Evolutionary conservation across 2,888 invertebrate genomes (phyloP).

Genomic region (Melanotus villosus): DNA sequence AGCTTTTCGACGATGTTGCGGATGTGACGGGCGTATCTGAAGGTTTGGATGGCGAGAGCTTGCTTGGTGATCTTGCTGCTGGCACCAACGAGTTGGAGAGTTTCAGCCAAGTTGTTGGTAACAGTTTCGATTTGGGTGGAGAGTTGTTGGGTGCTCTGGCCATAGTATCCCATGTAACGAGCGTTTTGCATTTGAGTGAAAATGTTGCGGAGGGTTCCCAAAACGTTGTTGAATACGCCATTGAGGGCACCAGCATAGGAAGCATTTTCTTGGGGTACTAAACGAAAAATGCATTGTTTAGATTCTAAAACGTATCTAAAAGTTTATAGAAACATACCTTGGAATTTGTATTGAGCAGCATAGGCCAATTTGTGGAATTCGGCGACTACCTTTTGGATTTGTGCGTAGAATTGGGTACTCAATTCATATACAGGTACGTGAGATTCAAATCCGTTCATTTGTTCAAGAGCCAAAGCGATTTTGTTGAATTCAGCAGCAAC

Average conservation of each 20-base stretch:
- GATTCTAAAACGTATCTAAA: no score
- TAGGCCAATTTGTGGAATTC: no score
- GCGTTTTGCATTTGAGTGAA: constrained; percentile 21
- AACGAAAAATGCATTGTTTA: no score
- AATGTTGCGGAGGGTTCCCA: constrained; percentile 23
- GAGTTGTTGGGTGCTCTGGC: constrained; percentile 9
- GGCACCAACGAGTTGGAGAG: constrained; percentile 18
- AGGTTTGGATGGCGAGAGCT: not conserved
- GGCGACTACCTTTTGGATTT: no score
- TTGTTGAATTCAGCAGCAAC: constrained; percentile 4
- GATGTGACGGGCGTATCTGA: no score
- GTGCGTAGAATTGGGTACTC: not conserved
- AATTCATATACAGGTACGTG: not conserved
- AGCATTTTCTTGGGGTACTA: no score
- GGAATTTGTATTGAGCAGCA: not conserved
- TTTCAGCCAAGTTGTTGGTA: constrained; percentile 18
- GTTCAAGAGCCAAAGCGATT: constrained; percentile 16
- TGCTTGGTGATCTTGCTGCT: constrained; percentile 21
- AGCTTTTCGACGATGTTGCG: constrained; percentile 17
- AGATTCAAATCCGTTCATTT: not conserved
- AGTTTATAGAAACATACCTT: constrained; percentile 16
- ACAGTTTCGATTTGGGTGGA: not conserved
- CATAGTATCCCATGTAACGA: not conserved
- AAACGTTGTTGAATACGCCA: no score
- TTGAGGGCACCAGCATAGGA: not conserved